Evolutionary conservation across 2,888 invertebrate genomes (phyloP).

Genomic region (Branchellion lobata): DNA sequence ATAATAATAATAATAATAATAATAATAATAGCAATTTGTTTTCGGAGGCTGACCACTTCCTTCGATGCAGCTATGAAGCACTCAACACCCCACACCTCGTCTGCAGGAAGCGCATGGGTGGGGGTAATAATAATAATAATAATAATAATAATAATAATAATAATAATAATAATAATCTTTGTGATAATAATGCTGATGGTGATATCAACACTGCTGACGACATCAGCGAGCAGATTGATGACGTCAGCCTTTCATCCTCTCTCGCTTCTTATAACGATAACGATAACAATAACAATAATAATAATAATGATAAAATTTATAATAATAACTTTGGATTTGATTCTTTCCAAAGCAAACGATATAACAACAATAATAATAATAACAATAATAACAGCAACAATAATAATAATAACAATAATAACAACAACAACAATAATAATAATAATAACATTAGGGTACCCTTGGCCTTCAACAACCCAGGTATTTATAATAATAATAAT

Average conservation of each 20-base stretch:
- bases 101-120: neutral
- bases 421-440: no score
- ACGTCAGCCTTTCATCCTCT: neutral
- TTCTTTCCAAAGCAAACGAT: neutral
- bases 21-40: neutral
- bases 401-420: no score
- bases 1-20: no score
- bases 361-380: neutral
- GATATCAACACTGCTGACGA: neutral
- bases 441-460: neutral
- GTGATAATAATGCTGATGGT: neutral
- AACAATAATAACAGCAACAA: no score
- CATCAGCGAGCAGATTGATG: neutral
- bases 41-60: neutral
- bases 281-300: neutral
- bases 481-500: neutral
- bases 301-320: no score
- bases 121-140: neutral
- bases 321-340: neutral
- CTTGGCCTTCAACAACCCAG: neutral
- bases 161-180: neutral
- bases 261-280: neutral
- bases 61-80: neutral
- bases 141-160: neutral
- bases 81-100: neutral